Base-by-base conservation (phyloP, 2,113 vertebrate species). In the Sinosuthora webbiana region DNA sequence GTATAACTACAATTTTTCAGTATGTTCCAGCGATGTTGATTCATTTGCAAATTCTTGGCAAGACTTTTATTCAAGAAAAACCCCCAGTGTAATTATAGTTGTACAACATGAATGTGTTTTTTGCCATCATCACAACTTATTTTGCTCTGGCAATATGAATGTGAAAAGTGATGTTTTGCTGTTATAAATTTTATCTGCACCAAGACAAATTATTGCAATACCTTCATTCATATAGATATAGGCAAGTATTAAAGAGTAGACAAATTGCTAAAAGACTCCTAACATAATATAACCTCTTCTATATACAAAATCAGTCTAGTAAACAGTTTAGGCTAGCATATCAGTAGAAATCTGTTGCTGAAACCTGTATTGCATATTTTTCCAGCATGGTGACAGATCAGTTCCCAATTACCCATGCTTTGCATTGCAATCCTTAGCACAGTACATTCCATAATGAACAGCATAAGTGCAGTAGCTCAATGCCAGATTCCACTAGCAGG, bases 401-500 rank as follows among this genome's bases (percentile, higher is more conserved):
- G 60, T 53, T 97, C 82, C 57, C 68, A 95, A 41, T 95, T 88
- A 83, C 47, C 83, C 44, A 18, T 35, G 53, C n/a, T 95, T 94
- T 75, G 73, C 76, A 76, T 64, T 7, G 1, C 64, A 87, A 12
- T 83, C 39, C 56, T 94, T 87, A 87, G 50, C 59, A 79, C 44
- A 81, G 44, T 69, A 50, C 15, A 2, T 77, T 95, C 68, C 53
- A 56, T 94, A 87, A 84, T 77, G 83, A 96, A 88, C 68, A 86
- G 44, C 33, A 15, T 91, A 92, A 96, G 71, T 71, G 68, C 59
- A 67, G 76, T 39, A 96, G 91, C 73, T 95, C 68, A 63, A 45
- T 5, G 16, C 88, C 94, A 97, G 91, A 93, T 86, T 95, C 83
- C 79, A 64, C 77, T 89, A 91, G 63, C 78, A 96, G 89, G 91